Conservation (phyloP, 2,797 vertebrate species). For the Scarus forsteni region DNA sequence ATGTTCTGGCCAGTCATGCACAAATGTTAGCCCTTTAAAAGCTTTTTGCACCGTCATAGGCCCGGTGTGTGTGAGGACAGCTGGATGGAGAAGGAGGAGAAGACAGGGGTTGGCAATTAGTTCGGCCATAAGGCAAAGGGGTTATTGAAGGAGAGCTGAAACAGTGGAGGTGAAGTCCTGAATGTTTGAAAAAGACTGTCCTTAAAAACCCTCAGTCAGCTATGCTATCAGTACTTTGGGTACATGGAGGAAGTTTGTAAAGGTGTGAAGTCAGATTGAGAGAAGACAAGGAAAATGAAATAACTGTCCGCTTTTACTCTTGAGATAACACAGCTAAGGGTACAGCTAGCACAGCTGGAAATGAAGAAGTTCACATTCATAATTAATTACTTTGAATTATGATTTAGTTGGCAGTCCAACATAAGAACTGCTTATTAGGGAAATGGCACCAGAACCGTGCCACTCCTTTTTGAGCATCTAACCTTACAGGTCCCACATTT, state of each 20-base stretch:
- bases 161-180: neutral
- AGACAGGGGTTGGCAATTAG: constrained; percentile 47
- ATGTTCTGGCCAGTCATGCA: constrained; percentile 78
- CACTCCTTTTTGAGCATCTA: too few species aligned
- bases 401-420: too few species aligned
- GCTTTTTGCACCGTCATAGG: constrained; percentile 69
- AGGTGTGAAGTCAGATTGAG: neutral
- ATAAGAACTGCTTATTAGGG: too few species aligned
- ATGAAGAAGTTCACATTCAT: too few species aligned
- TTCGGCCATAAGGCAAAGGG: neutral
- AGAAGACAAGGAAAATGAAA: neutral
- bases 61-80: constrained; percentile 38
- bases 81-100: constrained; percentile 26
- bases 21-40: constrained; percentile 76
- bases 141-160: constrained; percentile 9
- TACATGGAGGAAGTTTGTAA: neutral
- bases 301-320: too few species aligned
- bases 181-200: neutral
- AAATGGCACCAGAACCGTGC: too few species aligned
- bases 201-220: neutral
- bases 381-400: too few species aligned
- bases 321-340: too few species aligned
- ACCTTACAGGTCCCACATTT: too few species aligned
- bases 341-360: too few species aligned
- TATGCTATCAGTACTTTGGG: neutral